Evolutionary conservation across 2,888 invertebrate species (phyloP), one percentile per base, ranked within the genome.

Genomic region (Bombyx huttoni): DNA sequence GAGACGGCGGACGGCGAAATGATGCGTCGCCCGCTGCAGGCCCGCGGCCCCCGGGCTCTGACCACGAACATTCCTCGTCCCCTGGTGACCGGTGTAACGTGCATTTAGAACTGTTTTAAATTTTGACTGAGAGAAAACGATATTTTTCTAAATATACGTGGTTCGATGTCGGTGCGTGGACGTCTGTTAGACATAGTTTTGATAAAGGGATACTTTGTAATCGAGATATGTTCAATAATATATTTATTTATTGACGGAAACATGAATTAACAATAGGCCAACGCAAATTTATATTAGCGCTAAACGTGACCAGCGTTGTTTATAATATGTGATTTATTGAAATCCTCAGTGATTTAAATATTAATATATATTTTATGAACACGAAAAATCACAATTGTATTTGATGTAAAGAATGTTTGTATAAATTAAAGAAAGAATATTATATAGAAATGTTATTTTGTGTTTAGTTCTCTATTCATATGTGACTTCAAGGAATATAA

Each of bases 1-100:
- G 13, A 81, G 69, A 70, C 70, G 75, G 62, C 70, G 84, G 73
- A 83, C 85, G 59, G 78, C 81, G 54, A 88, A 88, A 87, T 89
- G 89, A 89, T 88, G n/a, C n/a, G n/a, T n/a, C n/a, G n/a, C n/a
- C n/a, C n/a, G n/a, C n/a, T n/a, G n/a, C n/a, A n/a, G n/a, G n/a
- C n/a, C n/a, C n/a, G n/a, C n/a, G n/a, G n/a, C n/a, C n/a, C n/a
- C n/a, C n/a, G n/a, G n/a, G n/a, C n/a, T n/a, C n/a, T n/a, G n/a
- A n/a, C n/a, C n/a, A 86, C 55, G 63, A 75, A 75, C 81, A 80
- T 81, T 80, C 82, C 79, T 70, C 64, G 55, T 49, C 50, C 61
- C 66, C 66, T 62, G 75, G 81, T 83, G 79, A 75, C 63, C 70
- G 81, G 81, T 81, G 76, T 63, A 63, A 64, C 57, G 71, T 82